Evolutionary conservation across 2,888 invertebrate species (phyloP).

Genomic region (Hydroisotoma schaefferi): DNA sequence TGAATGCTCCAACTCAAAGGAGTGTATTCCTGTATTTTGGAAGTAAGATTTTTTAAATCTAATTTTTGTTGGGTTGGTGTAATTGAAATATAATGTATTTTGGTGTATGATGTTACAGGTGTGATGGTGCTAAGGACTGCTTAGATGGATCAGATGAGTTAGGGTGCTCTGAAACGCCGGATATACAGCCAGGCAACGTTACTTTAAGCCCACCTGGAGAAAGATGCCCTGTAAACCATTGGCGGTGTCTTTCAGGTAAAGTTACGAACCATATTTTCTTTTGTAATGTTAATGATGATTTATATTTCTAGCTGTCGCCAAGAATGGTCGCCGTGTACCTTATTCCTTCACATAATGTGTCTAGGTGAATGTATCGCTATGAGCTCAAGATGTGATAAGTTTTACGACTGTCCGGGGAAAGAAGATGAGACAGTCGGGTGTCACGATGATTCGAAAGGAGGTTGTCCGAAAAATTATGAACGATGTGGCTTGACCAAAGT

Average conservation of each 20-base stretch:
- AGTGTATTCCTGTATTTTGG: conserved; percentile 54
- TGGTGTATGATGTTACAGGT: not conserved
- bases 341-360: no score
- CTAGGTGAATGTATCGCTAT: conserved; percentile 61
- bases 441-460: conserved; percentile 51
- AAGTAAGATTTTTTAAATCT: conserved; percentile 61
- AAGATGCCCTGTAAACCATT: conserved; percentile 59
- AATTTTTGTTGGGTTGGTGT: not conserved
- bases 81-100: not conserved
- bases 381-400: conserved; percentile 63
- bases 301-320: no score
- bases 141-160: conserved; percentile 71
- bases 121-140: conserved; percentile 59
- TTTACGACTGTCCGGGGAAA: conserved; percentile 61
- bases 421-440: conserved; percentile 55
- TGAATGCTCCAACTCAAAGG: conserved; percentile 63
- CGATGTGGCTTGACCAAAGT: conserved; percentile 63
- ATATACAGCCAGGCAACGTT: conserved; percentile 46
- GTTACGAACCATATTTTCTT: no score
- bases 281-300: no score
- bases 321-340: no score
- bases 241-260: conserved; percentile 58
- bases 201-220: conserved; percentile 32
- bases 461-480: conserved; percentile 54
- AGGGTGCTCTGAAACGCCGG: conserved; percentile 54